Evolutionary conservation across 2,888 invertebrate genomes (phyloP).

Genomic region (Diarsia mendica): DNA sequence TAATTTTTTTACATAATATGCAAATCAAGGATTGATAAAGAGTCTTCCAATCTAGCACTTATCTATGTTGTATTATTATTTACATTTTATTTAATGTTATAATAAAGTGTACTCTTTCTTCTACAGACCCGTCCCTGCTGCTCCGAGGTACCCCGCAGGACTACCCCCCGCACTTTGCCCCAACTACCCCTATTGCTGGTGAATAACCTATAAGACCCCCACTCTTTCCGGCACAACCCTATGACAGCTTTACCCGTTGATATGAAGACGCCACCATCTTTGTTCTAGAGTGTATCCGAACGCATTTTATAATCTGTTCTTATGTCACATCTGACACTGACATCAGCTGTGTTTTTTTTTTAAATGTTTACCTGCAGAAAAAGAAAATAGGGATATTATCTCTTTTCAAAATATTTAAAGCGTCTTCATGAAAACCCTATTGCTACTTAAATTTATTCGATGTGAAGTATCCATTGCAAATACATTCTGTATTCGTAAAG

Average conservation of each 20-base stretch:
- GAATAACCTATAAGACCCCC: slow-evolving; percentile 58
- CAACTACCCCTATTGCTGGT: slow-evolving; percentile 91
- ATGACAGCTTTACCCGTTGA: slow-evolving; percentile 35
- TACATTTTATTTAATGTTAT: background rate
- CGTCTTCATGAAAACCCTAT: slow-evolving; percentile 9
- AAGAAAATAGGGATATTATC: background rate
- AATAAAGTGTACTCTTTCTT: slow-evolving; percentile 35
- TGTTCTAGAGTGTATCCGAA: slow-evolving; percentile 25
- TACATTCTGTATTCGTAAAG: background rate
- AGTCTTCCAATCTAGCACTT: background rate
- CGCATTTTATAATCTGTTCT: slow-evolving; percentile 23
- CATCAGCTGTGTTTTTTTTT: slow-evolving; percentile 10
- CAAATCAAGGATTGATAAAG: background rate
- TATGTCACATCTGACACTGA: slow-evolving; percentile 20
- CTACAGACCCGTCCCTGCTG: slow-evolving; percentile 79
- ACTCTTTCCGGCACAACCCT: slow-evolving; percentile 41
- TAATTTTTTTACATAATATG: too few relatives aligned
- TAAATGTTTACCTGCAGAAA: too few relatives aligned
- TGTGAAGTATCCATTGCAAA: background rate
- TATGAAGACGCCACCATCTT: slow-evolving; percentile 25
- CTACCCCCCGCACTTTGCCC: slow-evolving; percentile 89
- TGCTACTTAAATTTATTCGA: background rate
- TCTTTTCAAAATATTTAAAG: background rate
- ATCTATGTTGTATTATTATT: too few relatives aligned
- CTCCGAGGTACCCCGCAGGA: slow-evolving; percentile 87